Base-by-base conservation (phyloP, 2,113 vertebrate genomes). In the Arothron firmamentum region DNA sequence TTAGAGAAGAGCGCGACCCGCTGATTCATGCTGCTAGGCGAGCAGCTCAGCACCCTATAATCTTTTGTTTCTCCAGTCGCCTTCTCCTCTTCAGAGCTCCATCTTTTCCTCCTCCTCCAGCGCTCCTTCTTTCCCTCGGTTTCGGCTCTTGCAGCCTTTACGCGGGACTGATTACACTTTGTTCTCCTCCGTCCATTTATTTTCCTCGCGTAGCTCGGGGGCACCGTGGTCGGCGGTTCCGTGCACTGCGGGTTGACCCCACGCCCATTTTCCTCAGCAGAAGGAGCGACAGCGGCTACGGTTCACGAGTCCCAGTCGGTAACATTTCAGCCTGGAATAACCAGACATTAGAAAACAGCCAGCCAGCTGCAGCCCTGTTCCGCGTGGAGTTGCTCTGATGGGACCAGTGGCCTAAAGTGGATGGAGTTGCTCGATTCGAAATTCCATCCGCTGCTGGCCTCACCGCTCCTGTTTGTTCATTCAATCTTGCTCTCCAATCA, bases 1-100 rank as follows among this genome's bases (percentile, higher is more conserved):
- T 84, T 84, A 80, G 63, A 59, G 71, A 53, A 70, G 60, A 85
- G 79, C 72, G 62, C 76, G 50, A 81, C 74, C 58, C 47, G 43
- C 74, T 80, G 81, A 87, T 84, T 86, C 83, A 85, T 83, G 81
- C 66, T 50, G 53, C 77, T 74, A 84, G 68, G 70, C 52, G 48
- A 69, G 65, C 60, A 70, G 51, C 56, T 86, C 77, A 78, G 83
- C 82, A 86, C 47, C 65, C 70, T 71, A 80, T 85, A 84, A 85
- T 80, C 63, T 69, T 70, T 72, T 70, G 51, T 78, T 75, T 79
- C 71, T 62, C 15, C 57, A 58, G 38, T 28, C 6, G 25, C 25
- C 25, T 28, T 28, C 25, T 28, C n/a, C 6, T 80, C 66, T 79
- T 78, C 77, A 71, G 68, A 71, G 52, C 43, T 42, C 16, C 60